A percentile compares a stretch with the other conserved stretches of the same genome.
Conservation (phyloP, 2,888 invertebrate genomes). For the Bellardia pandia region DNA sequence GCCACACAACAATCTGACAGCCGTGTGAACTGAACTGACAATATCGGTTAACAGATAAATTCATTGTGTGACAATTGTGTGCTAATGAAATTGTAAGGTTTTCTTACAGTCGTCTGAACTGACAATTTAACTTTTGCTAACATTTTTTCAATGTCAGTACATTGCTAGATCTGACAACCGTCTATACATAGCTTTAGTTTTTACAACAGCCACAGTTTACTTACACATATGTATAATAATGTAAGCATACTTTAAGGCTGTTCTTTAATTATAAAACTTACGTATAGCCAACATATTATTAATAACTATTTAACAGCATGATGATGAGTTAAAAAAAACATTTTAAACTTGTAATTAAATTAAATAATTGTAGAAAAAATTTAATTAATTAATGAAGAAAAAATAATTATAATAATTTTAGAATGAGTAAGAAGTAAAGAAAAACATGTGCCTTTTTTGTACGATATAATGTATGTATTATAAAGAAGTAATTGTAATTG, state of each 20-base stretch:
- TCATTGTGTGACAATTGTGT: too few relatives aligned
- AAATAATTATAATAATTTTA: slow-evolving; percentile 14
- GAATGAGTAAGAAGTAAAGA: neutral
- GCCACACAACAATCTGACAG: too few relatives aligned
- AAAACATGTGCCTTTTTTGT: slow-evolving; percentile 63
- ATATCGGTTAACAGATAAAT: too few relatives aligned
- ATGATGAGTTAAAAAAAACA: neutral
- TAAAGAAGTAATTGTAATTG: slow-evolving; percentile 3
- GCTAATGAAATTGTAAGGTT: too few relatives aligned
- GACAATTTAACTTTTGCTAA: too few relatives aligned
- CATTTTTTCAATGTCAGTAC: too few relatives aligned
- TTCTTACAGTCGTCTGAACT: too few relatives aligned
- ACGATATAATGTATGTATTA: slow-evolving; percentile 43
- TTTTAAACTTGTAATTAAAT: slow-evolving; percentile 1
- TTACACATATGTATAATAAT: neutral
- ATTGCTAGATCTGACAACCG: too few relatives aligned
- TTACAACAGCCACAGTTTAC: too few relatives aligned
- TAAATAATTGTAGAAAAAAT: slow-evolving; percentile 10
- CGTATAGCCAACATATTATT: neutral
- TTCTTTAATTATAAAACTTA: neutral
- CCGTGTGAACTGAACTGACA: too few relatives aligned
- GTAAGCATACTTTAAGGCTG: slow-evolving; percentile 16
- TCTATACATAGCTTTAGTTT: too few relatives aligned
- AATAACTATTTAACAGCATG: neutral
- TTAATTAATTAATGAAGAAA: neutral